phyloP scores from a whole-genome alignment of 2,797 vertebrate species.

The Numenius phaeopus region DNA sequence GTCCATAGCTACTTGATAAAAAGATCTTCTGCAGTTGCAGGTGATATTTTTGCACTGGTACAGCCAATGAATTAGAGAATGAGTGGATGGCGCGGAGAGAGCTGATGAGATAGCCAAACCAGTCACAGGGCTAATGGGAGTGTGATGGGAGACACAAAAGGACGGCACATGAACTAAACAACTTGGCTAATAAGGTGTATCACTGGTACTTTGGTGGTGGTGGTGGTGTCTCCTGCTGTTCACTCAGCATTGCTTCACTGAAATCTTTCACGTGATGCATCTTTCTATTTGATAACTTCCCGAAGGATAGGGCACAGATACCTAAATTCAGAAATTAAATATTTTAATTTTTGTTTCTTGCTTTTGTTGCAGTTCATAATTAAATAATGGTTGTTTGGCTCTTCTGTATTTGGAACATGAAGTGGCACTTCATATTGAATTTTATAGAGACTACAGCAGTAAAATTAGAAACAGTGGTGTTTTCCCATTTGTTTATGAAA shows the following conservation, averaged over 20 bases:
- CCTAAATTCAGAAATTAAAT: background rate
- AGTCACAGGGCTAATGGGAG: background rate
- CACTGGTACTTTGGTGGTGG: background rate
- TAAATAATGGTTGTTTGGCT: background rate
- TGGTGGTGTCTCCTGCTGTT: background rate
- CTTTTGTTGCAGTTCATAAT: background rate
- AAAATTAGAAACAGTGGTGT: background rate
- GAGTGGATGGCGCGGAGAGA: background rate
- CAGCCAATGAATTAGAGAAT: background rate
- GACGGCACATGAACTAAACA: rapidly evolving
- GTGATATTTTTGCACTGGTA: background rate
- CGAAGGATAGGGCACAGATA: background rate
- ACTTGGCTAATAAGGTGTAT: background rate
- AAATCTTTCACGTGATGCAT: background rate
- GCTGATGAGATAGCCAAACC: background rate
- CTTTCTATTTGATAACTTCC: background rate
- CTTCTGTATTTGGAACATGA: background rate
- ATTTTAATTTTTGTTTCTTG: background rate
- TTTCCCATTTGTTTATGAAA: background rate
- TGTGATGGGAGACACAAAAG: background rate
- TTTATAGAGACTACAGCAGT: background rate
- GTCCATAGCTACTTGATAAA: background rate
- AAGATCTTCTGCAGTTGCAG: background rate
- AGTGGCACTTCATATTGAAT: background rate
- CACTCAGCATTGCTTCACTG: background rate